These are phyloP conservation scores for Lonchura striata DNA, from an alignment of 2,113 vertebrate species.

Conservation along the genomic window DNA sequence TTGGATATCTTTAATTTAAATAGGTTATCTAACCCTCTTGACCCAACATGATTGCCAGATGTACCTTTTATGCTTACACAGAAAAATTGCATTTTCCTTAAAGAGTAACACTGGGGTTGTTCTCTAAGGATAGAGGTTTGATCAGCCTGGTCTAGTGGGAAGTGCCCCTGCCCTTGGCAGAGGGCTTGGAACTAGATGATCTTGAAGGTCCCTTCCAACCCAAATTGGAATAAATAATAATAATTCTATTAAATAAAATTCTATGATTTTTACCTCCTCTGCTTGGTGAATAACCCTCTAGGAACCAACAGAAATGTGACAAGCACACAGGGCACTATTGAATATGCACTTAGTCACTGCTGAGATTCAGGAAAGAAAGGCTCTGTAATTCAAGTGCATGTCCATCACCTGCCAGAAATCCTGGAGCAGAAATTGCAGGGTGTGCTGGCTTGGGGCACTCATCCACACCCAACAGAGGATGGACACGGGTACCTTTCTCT, in stretches of 20 bases:
- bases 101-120: neutral
- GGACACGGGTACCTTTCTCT: neutral
- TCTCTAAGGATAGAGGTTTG: neutral
- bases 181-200: neutral
- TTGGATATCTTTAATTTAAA: neutral
- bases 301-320: neutral
- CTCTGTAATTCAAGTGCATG: neutral
- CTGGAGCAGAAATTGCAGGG: neutral
- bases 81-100: neutral
- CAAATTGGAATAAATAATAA: neutral
- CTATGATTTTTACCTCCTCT: neutral
- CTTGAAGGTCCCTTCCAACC: neutral
- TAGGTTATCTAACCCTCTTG: neutral
- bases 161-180: neutral
- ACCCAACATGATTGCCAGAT: neutral
- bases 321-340: too few species aligned
- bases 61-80: neutral
- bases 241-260: neutral
- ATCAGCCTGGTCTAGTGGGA: neutral
- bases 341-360: neutral
- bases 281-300: neutral
- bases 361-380: neutral
- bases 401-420: neutral
- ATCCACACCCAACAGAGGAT: neutral
- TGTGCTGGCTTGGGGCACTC: neutral